phyloP scores from a whole-genome alignment of 1,140 invertebrate species.

The Drosophila repleta region DNA sequence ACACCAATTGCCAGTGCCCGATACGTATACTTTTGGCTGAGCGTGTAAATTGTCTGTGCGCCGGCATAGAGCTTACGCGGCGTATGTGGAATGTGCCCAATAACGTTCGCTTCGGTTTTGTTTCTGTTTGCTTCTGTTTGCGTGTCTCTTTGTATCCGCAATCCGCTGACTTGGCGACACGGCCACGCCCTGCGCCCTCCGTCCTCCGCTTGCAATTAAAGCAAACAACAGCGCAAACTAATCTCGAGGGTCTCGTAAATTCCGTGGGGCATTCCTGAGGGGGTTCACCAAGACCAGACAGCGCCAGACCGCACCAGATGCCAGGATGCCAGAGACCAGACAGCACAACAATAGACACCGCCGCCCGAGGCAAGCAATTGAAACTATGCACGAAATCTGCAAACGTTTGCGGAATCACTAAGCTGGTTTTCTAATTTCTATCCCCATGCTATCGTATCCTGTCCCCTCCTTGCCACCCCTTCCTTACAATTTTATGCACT shows the following conservation, averaged over 20 bases:
- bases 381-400: conserved; percentile 74
- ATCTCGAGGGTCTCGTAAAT: conserved; percentile 78
- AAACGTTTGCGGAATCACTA: conserved; percentile 69
- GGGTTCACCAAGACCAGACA: conserved; percentile 16
- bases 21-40: conserved; percentile 13
- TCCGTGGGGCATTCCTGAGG: conserved; percentile 72
- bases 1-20: conserved; percentile 62
- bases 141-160: conserved; percentile 23
- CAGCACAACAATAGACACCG: conserved; percentile 9
- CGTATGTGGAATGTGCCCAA: conserved; percentile 59
- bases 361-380: conserved; percentile 58
- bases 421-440: conserved; percentile 71
- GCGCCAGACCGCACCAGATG: conserved; percentile 27
- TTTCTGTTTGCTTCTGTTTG: neutral
- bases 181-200: too few relatives aligned
- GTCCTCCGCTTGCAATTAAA: conserved; percentile 68
- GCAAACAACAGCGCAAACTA: conserved; percentile 73
- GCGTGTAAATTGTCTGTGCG: conserved; percentile 8
- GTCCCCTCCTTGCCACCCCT: neutral
- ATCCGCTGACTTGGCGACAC: conserved; percentile 69
- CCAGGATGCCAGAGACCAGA: conserved; percentile 11
- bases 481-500: conserved; percentile 3
- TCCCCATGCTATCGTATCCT: conserved; percentile 28
- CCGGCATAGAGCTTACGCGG: conserved; percentile 18
- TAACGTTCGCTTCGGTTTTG: conserved; percentile 15